Evolutionary conservation across 2,113 vertebrate genomes (phyloP), one percentile per base, ranked within the genome.

Genomic region (Zosterops borbonicus): DNA sequence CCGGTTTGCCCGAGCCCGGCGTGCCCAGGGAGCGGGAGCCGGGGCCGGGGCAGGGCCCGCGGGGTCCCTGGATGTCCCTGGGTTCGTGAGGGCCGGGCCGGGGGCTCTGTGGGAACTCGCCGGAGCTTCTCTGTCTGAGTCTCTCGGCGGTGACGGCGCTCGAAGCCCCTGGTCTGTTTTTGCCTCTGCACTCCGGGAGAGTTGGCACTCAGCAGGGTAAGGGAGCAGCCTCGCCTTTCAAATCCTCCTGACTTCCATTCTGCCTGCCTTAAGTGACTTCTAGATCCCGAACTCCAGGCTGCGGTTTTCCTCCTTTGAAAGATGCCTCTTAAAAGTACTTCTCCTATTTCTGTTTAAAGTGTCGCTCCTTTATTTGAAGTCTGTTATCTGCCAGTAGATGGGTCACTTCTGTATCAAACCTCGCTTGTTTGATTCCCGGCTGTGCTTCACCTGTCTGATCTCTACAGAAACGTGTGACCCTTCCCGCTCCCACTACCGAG

Each of bases 111-210:
- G 65, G 50, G 20, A 14, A 2, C 27, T 44, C 3, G 16, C 8
- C 15, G 4, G 58, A 55, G 39, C 25, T 68, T 21, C 27, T 65
- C 53, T 23, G 28, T 14, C 14, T 4, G 42, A 74, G 39, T 9
- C 33, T 12, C 9, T 12, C 3, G 7, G 42, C 46, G 3, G 24
- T 24, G 20, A 0, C 11, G 9, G 50, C 23, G 22, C 74, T 49
- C 7, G 50, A 6, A 14, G 49, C 18, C n/a, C 10, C 33, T 7
- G 5, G 0, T 7, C n/a, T 41, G 18, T 9, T 35, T 7, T 13
- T 42, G 14, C 10, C 27, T 24, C 15, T 33, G 74, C 33, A 0
- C 42, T 15, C 29, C 31, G 5, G 19, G 33, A 21, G 69, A 22
- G 68, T 0, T n/a, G 53, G 9, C 44, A 2, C 31, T 41, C 28